Base-by-base conservation (phyloP, 2,797 vertebrate species). In the Mastacembelus armatus region DNA sequence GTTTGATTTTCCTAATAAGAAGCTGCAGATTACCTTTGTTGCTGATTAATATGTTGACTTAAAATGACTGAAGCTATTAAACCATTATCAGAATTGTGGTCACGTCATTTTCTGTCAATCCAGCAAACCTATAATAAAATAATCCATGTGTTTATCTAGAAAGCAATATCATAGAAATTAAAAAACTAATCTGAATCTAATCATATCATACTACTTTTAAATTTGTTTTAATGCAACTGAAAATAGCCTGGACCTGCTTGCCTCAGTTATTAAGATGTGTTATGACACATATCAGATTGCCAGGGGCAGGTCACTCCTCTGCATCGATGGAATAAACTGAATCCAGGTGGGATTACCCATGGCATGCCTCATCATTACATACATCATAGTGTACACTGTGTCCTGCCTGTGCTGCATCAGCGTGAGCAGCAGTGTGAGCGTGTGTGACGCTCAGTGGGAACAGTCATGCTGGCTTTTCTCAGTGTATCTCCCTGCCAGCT, bases 381-480 rank as follows among this genome's bases (percentile, higher is more conserved):
- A 48, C 54, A 87, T 69, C 59, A 43, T 39, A n/a, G 62, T 2
- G 3, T 68, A 65, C 50, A 66, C 42, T 33, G 55, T 21, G 71
- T 71, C 58, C 62, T 45, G 75, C 35, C 44, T 51, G 56, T 10
- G 63, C 38, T 60, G 67, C 62, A 27, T 74, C 8, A 26, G 47
- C 51, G 32, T 44, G 83, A 63, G 77, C 73, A 49, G 65, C 57
- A 18, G 68, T 49, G 74, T 59, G 80, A 83, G 73, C 29, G 58
- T 32, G 76, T 74, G 83, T 58, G 80, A 79, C 50, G 14, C 89
- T 73, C 89, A 90, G 85, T 92, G 89, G 89, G 91, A 91, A 90
- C 82, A 65, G 76, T 43, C 59, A 22, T 67, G 72, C 86, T 90
- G 90, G 89, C 84, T 68, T 84, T 90, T 91, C 89, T 85, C 88